These are phyloP conservation scores for Picus viridis DNA, from an alignment of 2,797 vertebrate species.

Conservation along the genomic window DNA sequence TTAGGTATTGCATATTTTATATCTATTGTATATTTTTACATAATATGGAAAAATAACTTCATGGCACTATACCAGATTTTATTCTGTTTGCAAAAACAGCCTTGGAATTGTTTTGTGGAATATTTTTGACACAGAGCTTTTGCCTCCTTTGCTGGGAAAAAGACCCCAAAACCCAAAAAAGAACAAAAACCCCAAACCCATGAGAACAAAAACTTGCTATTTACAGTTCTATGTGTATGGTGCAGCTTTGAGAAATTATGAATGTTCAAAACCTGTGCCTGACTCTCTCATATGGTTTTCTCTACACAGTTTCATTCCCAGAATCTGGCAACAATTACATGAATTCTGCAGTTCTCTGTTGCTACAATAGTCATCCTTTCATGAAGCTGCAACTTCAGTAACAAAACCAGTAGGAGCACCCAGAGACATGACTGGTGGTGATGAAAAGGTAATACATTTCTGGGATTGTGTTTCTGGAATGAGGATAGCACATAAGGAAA, in stretches of 20 bases:
- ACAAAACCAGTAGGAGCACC: background rate
- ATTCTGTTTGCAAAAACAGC: background rate
- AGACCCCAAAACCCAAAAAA: too few species aligned
- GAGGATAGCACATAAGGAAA: rapidly evolving
- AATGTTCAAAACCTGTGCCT: background rate
- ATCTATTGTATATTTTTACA: background rate
- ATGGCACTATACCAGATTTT: background rate
- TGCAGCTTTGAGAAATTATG: background rate
- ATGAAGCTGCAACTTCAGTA: background rate
- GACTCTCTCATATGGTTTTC: background rate
- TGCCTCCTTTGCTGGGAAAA: background rate
- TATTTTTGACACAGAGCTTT: background rate
- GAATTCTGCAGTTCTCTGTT: background rate
- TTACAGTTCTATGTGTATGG: background rate
- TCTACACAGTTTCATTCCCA: background rate
- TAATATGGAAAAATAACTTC: background rate
- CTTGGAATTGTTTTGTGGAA: background rate
- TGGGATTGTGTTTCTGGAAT: background rate
- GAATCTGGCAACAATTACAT: background rate
- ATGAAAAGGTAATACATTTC: background rate
- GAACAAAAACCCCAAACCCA: too few species aligned
- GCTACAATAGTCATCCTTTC: background rate
- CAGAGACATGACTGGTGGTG: background rate
- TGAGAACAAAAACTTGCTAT: background rate
- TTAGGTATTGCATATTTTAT: background rate